Base-by-base conservation (phyloP, 2,113 vertebrate species). In the Salvelinus namaycush region DNA sequence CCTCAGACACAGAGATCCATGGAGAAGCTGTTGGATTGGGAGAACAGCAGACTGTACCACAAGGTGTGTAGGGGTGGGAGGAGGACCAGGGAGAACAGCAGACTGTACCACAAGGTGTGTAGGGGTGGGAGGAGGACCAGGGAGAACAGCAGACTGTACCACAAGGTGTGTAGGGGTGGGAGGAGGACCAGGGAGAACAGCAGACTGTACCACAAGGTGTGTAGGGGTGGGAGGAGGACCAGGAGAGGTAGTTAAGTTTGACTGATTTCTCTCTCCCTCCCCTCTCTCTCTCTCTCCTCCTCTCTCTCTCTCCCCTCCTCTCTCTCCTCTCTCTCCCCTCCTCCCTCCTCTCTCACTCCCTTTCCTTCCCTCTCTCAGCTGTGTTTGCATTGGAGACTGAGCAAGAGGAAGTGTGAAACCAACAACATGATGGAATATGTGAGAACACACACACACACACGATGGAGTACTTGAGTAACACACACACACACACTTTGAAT, bases 381-480 rank as follows among this genome's bases (percentile, higher is more conserved):
- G 93, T 99, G 97, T 95, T 96, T 99, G 95, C 97, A 99, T 92
- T 99, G 97, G 97, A 96, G 92, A 91, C 94, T 99, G 92, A 98
- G 97, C 95, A 99, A 98, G 95, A 96, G 97, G 94, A 99, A 99
- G 97, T 99, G 97, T 94, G 95, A 99, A 95, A 97, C 96, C 93
- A 99, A 97, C 95, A 99, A 99, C 95, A 99, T 99, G 97, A 99
- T 98, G 97, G 97, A 99, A 97, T 99, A 98, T 95, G 97, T 99
- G 94, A 96, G 97, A 97, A n/a, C 68, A 44, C 18, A 70, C 39
- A 20, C 27, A 7, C 64, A 62, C 11, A 34, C 14, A 29, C 54
- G 26, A 76, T n/a, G 29, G 62, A 18, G 16, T 18, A 12, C 59
- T 13, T 9, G 5, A 64, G 18, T 27, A 29, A 70, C 39, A 54